Percentiles rank a stretch among this genome's conserved stretches.
Evolutionary conservation across 2,113 vertebrate genomes (phyloP).

Genomic region (Falco punctatus): DNA sequence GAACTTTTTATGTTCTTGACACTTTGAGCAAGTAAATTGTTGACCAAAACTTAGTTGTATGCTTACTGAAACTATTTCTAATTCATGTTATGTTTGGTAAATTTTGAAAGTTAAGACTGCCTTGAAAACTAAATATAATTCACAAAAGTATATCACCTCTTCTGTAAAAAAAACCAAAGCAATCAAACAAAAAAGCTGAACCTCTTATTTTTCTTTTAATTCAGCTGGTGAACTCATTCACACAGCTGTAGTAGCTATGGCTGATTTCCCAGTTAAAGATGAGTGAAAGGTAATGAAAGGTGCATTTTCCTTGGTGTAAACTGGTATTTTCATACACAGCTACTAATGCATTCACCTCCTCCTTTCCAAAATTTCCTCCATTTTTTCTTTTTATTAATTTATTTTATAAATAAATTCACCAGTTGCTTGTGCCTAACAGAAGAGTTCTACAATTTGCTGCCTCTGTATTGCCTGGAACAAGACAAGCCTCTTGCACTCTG

Average conservation of each 20-base stretch:
- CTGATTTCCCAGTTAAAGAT: background rate
- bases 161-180: background rate
- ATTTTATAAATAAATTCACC: background rate
- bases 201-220: background rate
- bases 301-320: background rate
- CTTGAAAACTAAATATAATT: background rate
- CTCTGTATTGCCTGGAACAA: slow-evolving; percentile 52
- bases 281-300: background rate
- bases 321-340: background rate
- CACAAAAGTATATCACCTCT: background rate
- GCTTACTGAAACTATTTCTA: background rate
- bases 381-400: background rate
- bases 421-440: slow-evolving; percentile 21
- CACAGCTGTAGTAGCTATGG: slow-evolving; percentile 8
- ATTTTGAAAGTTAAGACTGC: background rate
- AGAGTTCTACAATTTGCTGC: slow-evolving; percentile 64
- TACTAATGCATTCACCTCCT: background rate
- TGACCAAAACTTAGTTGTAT: background rate
- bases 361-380: background rate
- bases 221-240: slow-evolving; percentile 21
- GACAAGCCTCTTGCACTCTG: background rate
- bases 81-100: background rate
- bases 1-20: background rate
- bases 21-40: background rate
- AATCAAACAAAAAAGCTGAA: background rate